Percentiles rank a stretch among this genome's conserved stretches.
Evolutionary conservation across 2,113 vertebrate genomes (phyloP).

Genomic region (Ptychochromis oligacanthus): DNA sequence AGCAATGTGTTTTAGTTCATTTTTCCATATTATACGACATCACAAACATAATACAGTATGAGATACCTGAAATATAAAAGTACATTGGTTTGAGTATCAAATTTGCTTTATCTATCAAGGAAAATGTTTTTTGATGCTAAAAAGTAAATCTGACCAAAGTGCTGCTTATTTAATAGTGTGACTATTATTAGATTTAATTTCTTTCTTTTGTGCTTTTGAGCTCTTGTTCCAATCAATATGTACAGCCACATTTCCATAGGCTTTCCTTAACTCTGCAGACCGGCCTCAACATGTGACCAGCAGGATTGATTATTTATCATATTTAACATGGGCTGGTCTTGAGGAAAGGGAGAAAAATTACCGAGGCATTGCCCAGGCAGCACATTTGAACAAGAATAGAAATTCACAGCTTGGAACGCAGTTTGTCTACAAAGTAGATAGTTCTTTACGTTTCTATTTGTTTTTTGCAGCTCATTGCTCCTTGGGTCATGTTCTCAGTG

Average conservation of each 20-base stretch:
- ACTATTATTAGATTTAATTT: background rate
- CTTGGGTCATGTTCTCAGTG: conserved; percentile 73
- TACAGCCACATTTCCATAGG: conserved; percentile 38
- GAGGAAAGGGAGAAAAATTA: conserved; percentile 47
- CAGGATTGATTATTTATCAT: conserved; percentile 73
- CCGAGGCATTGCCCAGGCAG: conserved; percentile 59
- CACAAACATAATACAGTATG: background rate
- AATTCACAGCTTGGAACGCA: conserved; percentile 58
- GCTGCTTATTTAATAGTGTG: background rate
- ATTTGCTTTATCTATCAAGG: background rate
- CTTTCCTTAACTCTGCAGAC: conserved; percentile 57
- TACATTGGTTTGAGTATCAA: background rate
- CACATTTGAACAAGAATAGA: conserved; percentile 61
- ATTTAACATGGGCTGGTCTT: conserved; percentile 48
- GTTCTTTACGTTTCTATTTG: conserved; percentile 73
- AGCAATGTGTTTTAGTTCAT: background rate
- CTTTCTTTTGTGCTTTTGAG: background rate
- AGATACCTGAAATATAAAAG: background rate
- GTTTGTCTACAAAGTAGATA: conserved; percentile 70
- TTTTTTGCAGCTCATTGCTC: conserved; percentile 77
- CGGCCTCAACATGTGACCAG: conserved; percentile 40
- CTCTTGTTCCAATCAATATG: conserved; percentile 50
- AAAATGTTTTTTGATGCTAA: background rate
- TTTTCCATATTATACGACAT: background rate
- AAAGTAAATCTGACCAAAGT: background rate